phyloP scores from a whole-genome alignment of 1,140 invertebrate genomes.

The Paraescarpia echinospica region DNA sequence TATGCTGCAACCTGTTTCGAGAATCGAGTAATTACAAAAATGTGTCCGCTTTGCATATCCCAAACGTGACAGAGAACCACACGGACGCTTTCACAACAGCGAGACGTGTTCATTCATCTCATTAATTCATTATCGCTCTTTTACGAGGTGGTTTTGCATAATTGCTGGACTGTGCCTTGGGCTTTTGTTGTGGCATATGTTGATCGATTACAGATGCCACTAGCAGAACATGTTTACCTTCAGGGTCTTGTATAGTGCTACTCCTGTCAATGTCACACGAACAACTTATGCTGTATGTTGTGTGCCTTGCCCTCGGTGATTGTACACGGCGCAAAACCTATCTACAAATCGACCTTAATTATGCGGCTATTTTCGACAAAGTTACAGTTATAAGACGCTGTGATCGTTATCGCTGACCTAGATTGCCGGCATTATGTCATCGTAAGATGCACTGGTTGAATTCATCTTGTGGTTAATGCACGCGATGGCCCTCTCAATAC shows the following conservation, averaged over 20 bases:
- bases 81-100: not conserved
- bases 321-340: not conserved
- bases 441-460: not conserved
- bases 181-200: not conserved
- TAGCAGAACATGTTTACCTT: not conserved
- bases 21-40: not conserved
- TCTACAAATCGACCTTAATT: not conserved
- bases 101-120: not conserved
- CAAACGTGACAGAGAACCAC: not conserved
- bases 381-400: not conserved
- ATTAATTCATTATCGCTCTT: not conserved
- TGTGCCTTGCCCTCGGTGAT: not conserved
- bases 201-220: not conserved
- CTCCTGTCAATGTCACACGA: not conserved
- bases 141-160: not conserved
- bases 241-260: not conserved
- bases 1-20: no score
- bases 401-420: not conserved
- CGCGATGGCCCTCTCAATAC: not conserved
- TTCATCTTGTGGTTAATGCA: not conserved
- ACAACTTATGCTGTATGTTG: not conserved
- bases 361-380: not conserved
- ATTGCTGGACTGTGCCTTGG: not conserved
- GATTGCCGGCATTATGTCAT: not conserved
- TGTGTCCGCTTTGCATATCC: no score